These are phyloP conservation scores for Zaprionus obscuricornis DNA, from an alignment of 2,888 invertebrate genomes.

Conservation along the genomic window DNA sequence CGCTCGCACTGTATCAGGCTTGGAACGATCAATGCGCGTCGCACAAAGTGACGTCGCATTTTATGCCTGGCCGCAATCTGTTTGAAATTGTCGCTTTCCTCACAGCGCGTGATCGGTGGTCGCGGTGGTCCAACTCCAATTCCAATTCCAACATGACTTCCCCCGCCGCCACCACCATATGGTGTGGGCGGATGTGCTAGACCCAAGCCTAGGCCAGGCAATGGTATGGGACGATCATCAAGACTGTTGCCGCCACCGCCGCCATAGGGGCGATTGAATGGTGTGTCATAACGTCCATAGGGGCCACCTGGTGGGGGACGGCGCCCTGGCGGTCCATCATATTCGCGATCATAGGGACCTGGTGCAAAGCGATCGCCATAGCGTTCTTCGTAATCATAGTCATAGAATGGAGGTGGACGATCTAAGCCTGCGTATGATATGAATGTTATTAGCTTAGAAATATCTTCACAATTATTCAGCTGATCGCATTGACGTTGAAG, in stretches of 20 bases:
- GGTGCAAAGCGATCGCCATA: conserved; percentile 72
- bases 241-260: conserved; percentile 49
- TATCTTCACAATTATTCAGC: conserved; percentile 10
- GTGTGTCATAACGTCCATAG: conserved; percentile 81
- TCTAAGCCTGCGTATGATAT: conserved; percentile 73
- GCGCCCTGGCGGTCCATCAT: conserved; percentile 76
- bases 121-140: conserved; percentile 83
- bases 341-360: conserved; percentile 81
- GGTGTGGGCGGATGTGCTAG: conserved; percentile 64
- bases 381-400: conserved; percentile 82
- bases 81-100: conserved; percentile 91
- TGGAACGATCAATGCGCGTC: conserved; percentile 89
- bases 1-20: conserved; percentile 92
- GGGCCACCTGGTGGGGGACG: conserved; percentile 65
- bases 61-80: conserved; percentile 91
- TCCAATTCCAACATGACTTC: conserved; percentile 55
- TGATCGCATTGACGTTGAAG: conserved; percentile 6
- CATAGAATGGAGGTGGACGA: conserved; percentile 80
- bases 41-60: conserved; percentile 90
- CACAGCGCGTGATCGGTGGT: conserved; percentile 86
- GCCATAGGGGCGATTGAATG: conserved; percentile 80
- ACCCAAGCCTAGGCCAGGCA: conserved; percentile 65
- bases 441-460: neutral
- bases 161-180: conserved; percentile 41
- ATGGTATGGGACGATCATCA: conserved; percentile 76